Conservation (phyloP, 2,113 vertebrate genomes). For the Parotia lawesii region DNA sequence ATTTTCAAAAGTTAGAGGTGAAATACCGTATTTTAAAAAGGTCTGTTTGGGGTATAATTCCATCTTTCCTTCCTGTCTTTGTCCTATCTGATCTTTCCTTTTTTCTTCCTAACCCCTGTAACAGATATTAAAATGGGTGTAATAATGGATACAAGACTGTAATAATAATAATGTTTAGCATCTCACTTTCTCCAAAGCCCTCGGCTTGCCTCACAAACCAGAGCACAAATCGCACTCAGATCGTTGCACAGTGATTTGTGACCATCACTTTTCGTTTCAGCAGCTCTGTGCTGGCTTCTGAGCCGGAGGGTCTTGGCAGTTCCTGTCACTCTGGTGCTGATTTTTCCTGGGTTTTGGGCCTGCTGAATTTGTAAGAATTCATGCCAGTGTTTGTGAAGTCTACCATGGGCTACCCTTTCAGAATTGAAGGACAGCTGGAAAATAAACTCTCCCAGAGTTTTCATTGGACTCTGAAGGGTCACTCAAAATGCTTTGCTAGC, state of each 20-base stretch:
- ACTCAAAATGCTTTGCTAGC: background rate
- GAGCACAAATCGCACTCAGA: background rate
- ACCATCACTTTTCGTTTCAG: background rate
- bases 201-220: background rate
- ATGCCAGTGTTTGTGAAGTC: background rate
- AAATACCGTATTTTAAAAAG: background rate
- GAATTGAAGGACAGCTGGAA: background rate
- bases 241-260: background rate
- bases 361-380: background rate
- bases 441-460: background rate
- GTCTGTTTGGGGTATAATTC: background rate
- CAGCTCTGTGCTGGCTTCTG: background rate
- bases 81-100: background rate
- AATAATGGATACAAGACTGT: background rate
- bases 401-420: background rate
- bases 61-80: background rate
- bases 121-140: background rate
- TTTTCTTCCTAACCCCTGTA: background rate
- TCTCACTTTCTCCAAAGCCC: background rate
- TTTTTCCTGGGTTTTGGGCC: background rate
- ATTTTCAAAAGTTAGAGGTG: background rate
- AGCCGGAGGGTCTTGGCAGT: background rate
- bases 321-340: background rate
- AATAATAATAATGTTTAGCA: background rate
- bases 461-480: background rate